Percentiles rank a stretch among this genome's conserved stretches.
phyloP scores from a whole-genome alignment of 35 echinoderm and acorn worm species.

The Apostichopus japonicus region DNA sequence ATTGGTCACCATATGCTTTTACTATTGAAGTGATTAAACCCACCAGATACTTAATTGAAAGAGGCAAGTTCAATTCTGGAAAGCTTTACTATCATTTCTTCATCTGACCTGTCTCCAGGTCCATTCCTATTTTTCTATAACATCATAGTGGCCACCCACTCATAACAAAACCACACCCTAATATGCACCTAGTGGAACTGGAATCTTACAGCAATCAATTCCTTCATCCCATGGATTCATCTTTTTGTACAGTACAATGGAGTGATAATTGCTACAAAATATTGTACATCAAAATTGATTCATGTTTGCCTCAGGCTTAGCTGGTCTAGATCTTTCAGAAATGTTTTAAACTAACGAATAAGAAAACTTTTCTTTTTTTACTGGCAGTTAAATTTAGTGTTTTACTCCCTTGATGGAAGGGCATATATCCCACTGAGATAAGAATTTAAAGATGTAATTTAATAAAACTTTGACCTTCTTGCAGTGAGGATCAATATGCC shows the following conservation, averaged over 20 bases:
- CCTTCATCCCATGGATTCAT: not conserved
- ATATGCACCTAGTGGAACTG: too few relatives aligned
- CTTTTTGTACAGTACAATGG: constrained; percentile 11
- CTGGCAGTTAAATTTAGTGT: not conserved
- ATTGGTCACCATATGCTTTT: too few relatives aligned
- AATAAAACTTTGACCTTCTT: constrained; percentile 20
- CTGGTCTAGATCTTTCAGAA: constrained; percentile 25
- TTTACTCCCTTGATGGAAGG: constrained; percentile 3
- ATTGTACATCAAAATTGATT: not conserved
- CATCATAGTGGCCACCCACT: not conserved
- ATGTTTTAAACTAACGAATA: not conserved
- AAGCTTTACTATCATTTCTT: too few relatives aligned
- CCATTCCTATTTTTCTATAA: too few relatives aligned
- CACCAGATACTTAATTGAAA: too few relatives aligned
- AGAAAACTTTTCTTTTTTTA: constrained; percentile 6
- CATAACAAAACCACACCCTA: not conserved
- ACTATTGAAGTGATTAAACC: too few relatives aligned
- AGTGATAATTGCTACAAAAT: constrained; percentile 25
- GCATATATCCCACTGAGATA: constrained; percentile 42
- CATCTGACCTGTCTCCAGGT: too few relatives aligned
- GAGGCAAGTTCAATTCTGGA: too few relatives aligned
- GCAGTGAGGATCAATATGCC: not conserved
- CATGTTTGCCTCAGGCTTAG: not conserved
- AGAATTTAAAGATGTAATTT: constrained; percentile 14
- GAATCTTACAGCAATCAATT: not conserved